Evolutionary conservation across 2,888 invertebrate genomes (phyloP).

Genomic region (Synanthedon formicaeformis): DNA sequence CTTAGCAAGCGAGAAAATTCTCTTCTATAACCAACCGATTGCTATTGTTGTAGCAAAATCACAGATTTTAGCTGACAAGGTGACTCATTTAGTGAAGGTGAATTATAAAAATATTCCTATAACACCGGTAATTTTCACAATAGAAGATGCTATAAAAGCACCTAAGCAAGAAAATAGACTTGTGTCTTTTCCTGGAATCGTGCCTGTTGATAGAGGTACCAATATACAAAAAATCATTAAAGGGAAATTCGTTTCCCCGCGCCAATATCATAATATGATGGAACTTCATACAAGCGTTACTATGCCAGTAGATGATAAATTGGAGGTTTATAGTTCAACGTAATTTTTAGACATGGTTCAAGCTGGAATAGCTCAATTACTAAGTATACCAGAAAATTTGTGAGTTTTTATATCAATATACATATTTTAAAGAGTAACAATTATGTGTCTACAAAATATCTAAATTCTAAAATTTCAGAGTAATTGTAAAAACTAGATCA

Average conservation of each 20-base stretch:
- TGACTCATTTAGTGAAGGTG: constrained; percentile 56
- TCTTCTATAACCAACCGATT: constrained; percentile 74
- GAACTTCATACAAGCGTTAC: constrained; percentile 73
- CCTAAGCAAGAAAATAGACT: constrained; percentile 21
- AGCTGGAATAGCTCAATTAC: constrained; percentile 49
- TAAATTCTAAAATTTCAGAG: constrained; percentile 13
- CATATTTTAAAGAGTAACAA: neutral
- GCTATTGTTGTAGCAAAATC: constrained; percentile 74
- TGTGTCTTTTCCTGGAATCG: constrained; percentile 10
- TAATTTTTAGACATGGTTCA: constrained; percentile 71
- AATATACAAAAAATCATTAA: constrained; percentile 28
- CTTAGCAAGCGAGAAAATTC: constrained; percentile 59
- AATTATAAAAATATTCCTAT: constrained; percentile 32
- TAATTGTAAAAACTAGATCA: constrained; percentile 22
- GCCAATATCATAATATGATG: constrained; percentile 77
- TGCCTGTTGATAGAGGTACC: constrained; percentile 18
- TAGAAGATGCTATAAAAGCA: constrained; percentile 10
- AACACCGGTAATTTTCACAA: constrained; percentile 6
- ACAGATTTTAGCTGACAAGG: constrained; percentile 58
- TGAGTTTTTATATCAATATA: constrained; percentile 16
- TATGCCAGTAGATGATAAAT: constrained; percentile 73
- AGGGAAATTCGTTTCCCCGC: constrained; percentile 30
- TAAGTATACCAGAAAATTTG: constrained; percentile 68
- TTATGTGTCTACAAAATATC: neutral
- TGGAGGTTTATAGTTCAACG: constrained; percentile 68